Base-by-base conservation (phyloP, 1,140 invertebrate species). In the Phocides pigmalion region DNA sequence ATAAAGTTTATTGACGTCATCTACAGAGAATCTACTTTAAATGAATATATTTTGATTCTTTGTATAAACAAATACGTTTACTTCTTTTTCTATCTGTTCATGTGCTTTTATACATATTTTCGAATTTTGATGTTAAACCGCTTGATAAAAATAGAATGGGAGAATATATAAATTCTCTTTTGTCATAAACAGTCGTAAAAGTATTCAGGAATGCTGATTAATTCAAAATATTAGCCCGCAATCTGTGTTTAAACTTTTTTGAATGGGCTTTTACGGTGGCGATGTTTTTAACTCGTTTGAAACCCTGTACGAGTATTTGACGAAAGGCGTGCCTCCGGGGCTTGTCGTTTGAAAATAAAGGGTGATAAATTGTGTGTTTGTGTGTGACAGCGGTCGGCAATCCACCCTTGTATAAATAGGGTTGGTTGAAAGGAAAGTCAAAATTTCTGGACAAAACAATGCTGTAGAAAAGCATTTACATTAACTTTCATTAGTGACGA, bases 291-390 rank as follows among this genome's bases (percentile, higher is more conserved):
- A 61, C 42, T 37, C 56, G 32, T 32, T 49, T n/a, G 32, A 37
- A 61, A 49, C 32, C 44, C 42, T 47, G 20, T 61, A 47, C 58
- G n/a, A n/a, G n/a, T n/a, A n/a, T 63, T 63, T 68, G 39, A 50
- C 37, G 54, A 64, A 61, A 66, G 66, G 66, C 62, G 62, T 41
- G 53, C 47, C 56, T 6, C 14, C 3, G 53, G 66, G 59, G 46
- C 51, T 53, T 63, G 61, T 62, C 59, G 65, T 62, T 68, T 64
- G 39, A 66, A 63, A 68, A 68, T 56, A 68, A 68, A 64, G 56
- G 66, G 49, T 47, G 66, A 67, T 66, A 70, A 70, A 70, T 70
- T 67, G 70, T 62, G 19, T 62, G 46, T 62, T 63, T 72, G 70
- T 65, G 42, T 63, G 51, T 68, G 70, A 72, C 70, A 72, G 70